Conservation (phyloP, 2,113 vertebrate genomes). For the Tichodroma muraria region DNA sequence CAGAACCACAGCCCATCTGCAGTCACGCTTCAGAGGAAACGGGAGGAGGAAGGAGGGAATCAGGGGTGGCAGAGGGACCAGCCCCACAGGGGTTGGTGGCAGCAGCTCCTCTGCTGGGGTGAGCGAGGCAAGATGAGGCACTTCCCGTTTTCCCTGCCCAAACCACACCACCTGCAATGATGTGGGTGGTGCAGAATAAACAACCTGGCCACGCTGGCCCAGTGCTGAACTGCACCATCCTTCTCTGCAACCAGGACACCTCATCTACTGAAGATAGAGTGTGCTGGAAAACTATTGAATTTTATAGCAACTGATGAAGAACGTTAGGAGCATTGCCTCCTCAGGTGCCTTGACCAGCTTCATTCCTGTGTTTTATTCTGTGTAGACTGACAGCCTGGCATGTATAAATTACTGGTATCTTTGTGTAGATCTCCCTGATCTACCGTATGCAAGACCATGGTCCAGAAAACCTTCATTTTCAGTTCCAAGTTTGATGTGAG, state of each 20-base stretch:
- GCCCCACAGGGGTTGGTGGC: not conserved
- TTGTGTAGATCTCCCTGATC: not conserved
- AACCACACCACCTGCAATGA: not conserved
- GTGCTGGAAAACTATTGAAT: not conserved
- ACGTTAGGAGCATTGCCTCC: not conserved
- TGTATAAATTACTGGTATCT: not conserved
- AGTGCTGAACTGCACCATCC: not conserved
- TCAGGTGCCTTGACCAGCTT: not conserved
- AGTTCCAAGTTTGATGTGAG: not conserved
- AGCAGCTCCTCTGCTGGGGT: not conserved
- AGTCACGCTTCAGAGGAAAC: not conserved
- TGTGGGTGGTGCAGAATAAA: not conserved
- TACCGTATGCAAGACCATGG: not conserved
- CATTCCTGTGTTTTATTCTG: not conserved
- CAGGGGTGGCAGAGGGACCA: not conserved
- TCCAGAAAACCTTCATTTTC: not conserved
- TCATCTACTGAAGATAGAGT: not conserved
- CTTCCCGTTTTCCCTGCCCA: not conserved
- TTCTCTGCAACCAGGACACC: not conserved
- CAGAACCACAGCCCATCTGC: not conserved
- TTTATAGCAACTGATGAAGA: not conserved
- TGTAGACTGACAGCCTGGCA: not conserved
- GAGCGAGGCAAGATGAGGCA: not conserved
- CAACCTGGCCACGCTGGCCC: not conserved
- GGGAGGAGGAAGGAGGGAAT: no score